phyloP scores from a whole-genome alignment of 2,888 invertebrate genomes.

The Meganola albula region DNA sequence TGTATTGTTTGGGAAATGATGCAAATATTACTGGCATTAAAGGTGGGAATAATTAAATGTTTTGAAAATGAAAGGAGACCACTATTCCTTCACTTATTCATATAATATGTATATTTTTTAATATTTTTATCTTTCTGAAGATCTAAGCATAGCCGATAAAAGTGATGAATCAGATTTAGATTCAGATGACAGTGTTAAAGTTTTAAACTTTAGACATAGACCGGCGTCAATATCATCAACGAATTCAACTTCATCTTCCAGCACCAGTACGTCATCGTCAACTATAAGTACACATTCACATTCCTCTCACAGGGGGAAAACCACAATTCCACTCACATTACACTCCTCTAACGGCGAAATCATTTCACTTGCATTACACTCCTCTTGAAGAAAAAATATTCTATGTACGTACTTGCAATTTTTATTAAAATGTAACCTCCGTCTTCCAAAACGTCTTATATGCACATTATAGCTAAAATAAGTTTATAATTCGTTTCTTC shows the following conservation, averaged over 20 bases:
- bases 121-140: too few species aligned
- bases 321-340: not conserved
- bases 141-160: constrained; percentile 7
- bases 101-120: not conserved
- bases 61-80: too few species aligned
- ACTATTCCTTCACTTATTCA: too few species aligned
- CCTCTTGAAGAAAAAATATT: not conserved
- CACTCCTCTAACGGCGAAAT: not conserved
- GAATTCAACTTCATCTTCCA: constrained; percentile 9
- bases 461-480: too few species aligned
- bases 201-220: constrained; percentile 15
- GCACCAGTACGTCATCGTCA: constrained; percentile 4
- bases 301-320: not conserved
- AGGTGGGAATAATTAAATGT: too few species aligned
- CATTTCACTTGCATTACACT: not conserved
- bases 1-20: not conserved
- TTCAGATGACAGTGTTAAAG: constrained; percentile 11
- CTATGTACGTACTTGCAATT: not conserved
- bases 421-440: not conserved
- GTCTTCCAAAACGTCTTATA: too few species aligned
- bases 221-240: constrained; percentile 14
- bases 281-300: constrained; percentile 1
- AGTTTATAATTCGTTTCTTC: too few species aligned
- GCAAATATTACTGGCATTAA: too few species aligned
- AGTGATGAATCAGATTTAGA: constrained; percentile 10